Conservation (phyloP, 2,797 vertebrate genomes). For the Amazonetta brasiliensis region DNA sequence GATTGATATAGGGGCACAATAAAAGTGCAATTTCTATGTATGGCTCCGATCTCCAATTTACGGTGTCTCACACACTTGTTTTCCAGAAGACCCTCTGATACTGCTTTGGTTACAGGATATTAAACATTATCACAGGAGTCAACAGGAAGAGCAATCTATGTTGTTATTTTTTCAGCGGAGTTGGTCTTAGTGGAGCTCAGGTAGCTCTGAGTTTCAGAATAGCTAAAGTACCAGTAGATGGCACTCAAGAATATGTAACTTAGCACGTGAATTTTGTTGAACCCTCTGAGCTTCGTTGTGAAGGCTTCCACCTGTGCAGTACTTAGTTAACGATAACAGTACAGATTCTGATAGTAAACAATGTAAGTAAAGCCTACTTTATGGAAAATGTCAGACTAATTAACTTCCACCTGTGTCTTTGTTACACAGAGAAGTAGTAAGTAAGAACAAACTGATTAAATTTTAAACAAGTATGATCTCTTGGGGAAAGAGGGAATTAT, state of each 20-base stretch:
- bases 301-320: not conserved
- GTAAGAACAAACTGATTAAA: not conserved
- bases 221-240: not conserved
- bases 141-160: not conserved
- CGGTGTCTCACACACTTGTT: not conserved
- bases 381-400: not conserved
- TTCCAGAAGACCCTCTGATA: not conserved
- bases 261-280: not conserved
- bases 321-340: not conserved
- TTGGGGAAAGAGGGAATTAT: not conserved
- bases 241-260: not conserved
- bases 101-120: not conserved
- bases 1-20: not conserved
- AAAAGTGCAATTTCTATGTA: not conserved
- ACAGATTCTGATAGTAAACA: not conserved
- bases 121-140: not conserved
- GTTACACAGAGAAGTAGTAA: not conserved
- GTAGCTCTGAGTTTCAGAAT: not conserved
- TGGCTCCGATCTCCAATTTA: not conserved
- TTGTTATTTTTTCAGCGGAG: not conserved
- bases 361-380: not conserved
- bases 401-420: not conserved
- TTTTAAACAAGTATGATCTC: not conserved
- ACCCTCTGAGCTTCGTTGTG: not conserved
- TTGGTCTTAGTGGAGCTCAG: not conserved